These are phyloP conservation scores for Danionella dracula DNA, from an alignment of 2,797 vertebrate species.

Conservation along the genomic window DNA sequence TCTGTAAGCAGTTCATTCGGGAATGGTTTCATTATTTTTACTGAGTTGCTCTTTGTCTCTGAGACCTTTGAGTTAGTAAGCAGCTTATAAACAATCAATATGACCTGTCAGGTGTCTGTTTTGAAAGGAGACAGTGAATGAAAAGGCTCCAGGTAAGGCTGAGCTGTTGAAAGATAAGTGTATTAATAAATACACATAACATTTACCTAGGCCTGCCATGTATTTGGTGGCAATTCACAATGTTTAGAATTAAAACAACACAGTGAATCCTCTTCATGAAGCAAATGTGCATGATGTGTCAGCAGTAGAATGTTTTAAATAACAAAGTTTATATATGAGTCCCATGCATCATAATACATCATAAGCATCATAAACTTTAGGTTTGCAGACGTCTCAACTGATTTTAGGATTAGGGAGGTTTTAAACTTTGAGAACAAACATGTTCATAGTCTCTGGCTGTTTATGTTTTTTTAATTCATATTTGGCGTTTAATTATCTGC, in stretches of 20 bases:
- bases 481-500: no score
- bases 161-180: slow-evolving; percentile 50
- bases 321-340: slow-evolving; percentile 56
- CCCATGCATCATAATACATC: slow-evolving; percentile 56
- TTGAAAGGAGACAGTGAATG: slow-evolving; percentile 40
- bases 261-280: slow-evolving; percentile 54
- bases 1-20: slow-evolving; percentile 3
- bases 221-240: slow-evolving; percentile 51
- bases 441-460: no score
- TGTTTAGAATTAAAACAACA: slow-evolving; percentile 63
- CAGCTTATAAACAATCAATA: slow-evolving; percentile 54
- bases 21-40: slow-evolving; percentile 22
- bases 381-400: neutral
- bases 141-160: slow-evolving; percentile 40
- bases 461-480: no score
- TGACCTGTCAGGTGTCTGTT: slow-evolving; percentile 47
- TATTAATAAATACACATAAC: slow-evolving; percentile 42
- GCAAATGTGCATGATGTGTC: slow-evolving; percentile 58
- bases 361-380: slow-evolving; percentile 44
- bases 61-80: slow-evolving; percentile 22
- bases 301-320: slow-evolving; percentile 60
- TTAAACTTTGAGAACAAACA: no score
- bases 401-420: neutral
- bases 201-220: slow-evolving; percentile 28
- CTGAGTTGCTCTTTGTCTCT: slow-evolving; percentile 27